phyloP scores from a whole-genome alignment of 2,797 vertebrate species.

The Amazona ochrocephala region DNA sequence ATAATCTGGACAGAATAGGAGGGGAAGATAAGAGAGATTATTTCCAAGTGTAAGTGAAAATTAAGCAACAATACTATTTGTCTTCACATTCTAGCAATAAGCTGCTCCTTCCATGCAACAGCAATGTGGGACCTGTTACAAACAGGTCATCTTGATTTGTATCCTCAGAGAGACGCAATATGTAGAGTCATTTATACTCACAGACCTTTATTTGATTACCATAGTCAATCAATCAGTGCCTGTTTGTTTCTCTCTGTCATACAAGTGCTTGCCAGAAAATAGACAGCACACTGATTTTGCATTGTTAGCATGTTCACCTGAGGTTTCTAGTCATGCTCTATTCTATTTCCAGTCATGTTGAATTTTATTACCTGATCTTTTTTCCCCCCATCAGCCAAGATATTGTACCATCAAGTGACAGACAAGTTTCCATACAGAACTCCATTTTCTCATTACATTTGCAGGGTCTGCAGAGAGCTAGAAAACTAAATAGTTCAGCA shows the following conservation, averaged over 20 bases:
- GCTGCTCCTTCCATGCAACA: neutral
- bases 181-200: neutral
- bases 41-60: neutral
- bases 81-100: neutral
- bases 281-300: neutral
- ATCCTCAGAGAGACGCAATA: neutral
- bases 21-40: neutral
- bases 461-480: neutral
- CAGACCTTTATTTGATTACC: neutral
- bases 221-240: neutral
- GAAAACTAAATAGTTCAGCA: neutral
- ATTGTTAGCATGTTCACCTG: neutral
- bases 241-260: neutral
- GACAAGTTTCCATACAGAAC: neutral
- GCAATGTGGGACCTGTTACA: neutral
- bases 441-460: neutral
- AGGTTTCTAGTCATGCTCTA: conserved; percentile 11
- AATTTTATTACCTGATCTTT: neutral
- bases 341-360: conserved; percentile 13
- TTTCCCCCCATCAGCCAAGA: neutral
- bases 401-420: neutral
- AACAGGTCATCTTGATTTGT: neutral
- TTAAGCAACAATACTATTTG: neutral
- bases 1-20: conserved; percentile 58
- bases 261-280: neutral